phyloP scores from a whole-genome alignment of 2,113 vertebrate genomes.

The Prunella fulvescens region DNA sequence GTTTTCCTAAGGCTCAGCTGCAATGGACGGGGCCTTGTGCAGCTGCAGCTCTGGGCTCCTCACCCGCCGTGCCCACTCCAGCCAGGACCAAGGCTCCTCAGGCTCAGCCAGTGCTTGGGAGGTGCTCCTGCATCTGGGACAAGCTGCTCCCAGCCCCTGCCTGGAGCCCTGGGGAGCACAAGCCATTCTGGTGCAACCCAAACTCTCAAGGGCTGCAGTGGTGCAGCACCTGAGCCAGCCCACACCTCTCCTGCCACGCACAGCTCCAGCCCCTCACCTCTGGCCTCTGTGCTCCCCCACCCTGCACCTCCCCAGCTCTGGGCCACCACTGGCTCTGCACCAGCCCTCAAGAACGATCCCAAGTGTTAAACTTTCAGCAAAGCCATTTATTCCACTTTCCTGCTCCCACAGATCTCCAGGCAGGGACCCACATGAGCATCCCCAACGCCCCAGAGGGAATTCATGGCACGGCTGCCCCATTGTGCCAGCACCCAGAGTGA shows the following conservation, averaged over 20 bases:
- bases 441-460: not conserved
- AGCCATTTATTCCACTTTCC: slow-evolving; percentile 61
- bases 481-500: accelerated
- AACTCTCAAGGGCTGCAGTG: not conserved
- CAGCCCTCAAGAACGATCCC: not conserved
- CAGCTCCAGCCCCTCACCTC: not conserved
- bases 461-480: not conserved
- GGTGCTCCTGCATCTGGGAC: not conserved
- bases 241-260: not conserved
- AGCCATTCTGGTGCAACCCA: too few relatives aligned
- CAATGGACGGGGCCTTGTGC: accelerated
- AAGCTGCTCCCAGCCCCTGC: not conserved
- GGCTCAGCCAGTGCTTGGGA: accelerated
- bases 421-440: not conserved
- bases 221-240: not conserved
- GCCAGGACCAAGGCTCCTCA: not conserved
- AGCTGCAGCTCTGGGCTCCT: not conserved
- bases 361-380: not conserved
- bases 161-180: not conserved
- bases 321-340: accelerated
- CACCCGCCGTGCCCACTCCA: accelerated
- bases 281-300: too few relatives aligned
- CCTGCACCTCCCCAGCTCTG: not conserved
- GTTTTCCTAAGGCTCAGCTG: not conserved
- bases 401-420: slow-evolving; percentile 48